Evolutionary conservation across 2,888 invertebrate genomes (phyloP).

Genomic region (Dryococelus australis): DNA sequence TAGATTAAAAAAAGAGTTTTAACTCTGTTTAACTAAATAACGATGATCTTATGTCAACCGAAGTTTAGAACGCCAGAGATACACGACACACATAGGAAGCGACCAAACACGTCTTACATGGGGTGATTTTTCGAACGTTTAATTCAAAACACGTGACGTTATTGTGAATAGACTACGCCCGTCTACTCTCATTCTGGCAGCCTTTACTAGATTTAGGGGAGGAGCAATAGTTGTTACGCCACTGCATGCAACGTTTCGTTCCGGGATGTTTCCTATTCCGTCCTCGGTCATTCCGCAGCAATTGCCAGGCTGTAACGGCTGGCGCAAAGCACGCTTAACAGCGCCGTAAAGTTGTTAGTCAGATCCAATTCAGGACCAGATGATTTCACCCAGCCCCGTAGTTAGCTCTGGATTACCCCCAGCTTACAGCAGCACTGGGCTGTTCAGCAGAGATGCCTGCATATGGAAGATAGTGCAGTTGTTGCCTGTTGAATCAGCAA

Average conservation of each 20-base stretch:
- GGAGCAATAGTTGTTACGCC: no score
- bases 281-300: background rate
- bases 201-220: no score
- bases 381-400: background rate
- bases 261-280: background rate
- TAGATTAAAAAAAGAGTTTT: no score
- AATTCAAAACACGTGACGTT: no score
- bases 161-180: no score
- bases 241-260: background rate
- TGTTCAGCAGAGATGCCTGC: background rate
- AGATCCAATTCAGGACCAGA: background rate
- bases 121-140: no score
- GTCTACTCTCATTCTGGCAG: no score
- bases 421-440: background rate
- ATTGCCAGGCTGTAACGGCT: background rate
- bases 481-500: background rate
- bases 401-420: background rate
- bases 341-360: background rate
- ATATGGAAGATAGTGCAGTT: background rate
- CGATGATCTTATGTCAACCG: no score
- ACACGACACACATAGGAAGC: no score
- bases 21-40: no score
- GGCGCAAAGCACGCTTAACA: background rate
- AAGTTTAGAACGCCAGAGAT: no score
- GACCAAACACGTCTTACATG: no score